Evolutionary conservation across 1,140 invertebrate genomes (phyloP).

Genomic region (Popillia japonica): DNA sequence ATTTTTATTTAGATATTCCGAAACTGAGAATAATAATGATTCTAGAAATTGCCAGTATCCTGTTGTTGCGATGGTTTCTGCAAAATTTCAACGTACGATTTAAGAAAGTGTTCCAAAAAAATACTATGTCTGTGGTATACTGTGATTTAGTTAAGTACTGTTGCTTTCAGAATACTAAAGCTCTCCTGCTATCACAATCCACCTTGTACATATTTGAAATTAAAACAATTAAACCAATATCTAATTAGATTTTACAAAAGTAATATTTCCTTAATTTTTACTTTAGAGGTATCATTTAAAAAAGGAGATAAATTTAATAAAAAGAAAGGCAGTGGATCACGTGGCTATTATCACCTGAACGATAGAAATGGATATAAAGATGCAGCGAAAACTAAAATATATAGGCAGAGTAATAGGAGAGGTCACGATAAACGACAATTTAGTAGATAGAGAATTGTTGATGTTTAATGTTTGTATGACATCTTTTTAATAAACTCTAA

Average conservation of each 20-base stretch:
- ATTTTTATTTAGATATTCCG: no score
- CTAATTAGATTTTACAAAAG: background rate
- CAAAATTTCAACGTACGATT: no score
- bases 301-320: slow-evolving; percentile 75
- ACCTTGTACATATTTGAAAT: background rate
- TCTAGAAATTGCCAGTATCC: no score
- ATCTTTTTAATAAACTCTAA: no score
- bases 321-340: slow-evolving; percentile 80
- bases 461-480: no score
- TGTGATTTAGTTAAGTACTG: no score
- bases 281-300: slow-evolving; percentile 66
- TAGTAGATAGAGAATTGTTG: slow-evolving; percentile 58
- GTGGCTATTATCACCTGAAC: slow-evolving; percentile 77
- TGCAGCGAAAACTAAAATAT: slow-evolving; percentile 67
- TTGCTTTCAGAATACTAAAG: no score
- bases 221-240: background rate
- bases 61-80: no score
- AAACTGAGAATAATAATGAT: no score
- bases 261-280: background rate
- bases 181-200: no score
- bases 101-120: no score
- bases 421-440: slow-evolving; percentile 63
- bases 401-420: slow-evolving; percentile 64
- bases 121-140: no score
- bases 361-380: slow-evolving; percentile 63